Evolutionary conservation across 1,140 invertebrate genomes (phyloP).

Genomic region (Lepidotrigona ventralis): DNA sequence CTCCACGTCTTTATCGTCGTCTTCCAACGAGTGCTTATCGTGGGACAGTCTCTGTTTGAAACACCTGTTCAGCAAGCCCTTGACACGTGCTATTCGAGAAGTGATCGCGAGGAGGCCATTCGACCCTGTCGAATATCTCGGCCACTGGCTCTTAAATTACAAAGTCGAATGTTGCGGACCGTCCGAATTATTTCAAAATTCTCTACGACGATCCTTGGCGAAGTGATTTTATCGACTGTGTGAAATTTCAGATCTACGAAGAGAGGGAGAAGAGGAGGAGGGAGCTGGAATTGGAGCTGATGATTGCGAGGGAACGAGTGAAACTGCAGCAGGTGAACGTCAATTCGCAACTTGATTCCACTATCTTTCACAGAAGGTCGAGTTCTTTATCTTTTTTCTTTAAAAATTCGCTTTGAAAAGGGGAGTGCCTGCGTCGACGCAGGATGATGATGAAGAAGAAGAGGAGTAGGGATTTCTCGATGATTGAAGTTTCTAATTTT

Average conservation of each 20-base stretch:
- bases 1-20: conserved; percentile 8
- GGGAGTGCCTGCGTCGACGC: neutral
- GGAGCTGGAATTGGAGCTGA: conserved; percentile 56
- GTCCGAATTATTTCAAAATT: no score
- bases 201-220: no score
- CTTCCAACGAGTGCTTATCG: conserved; percentile 24
- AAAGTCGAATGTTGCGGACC: conserved; percentile 51
- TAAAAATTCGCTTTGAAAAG: neutral
- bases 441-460: neutral
- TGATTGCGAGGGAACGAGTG: conserved; percentile 40
- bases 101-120: conserved; percentile 64
- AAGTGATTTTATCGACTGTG: no score
- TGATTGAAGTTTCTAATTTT: neutral
- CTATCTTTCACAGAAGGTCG: no score
- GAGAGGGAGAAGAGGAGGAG: conserved; percentile 51
- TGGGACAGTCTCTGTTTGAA: conserved; percentile 54
- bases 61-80: conserved; percentile 49
- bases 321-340: conserved; percentile 27
- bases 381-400: no score
- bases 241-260: conserved; percentile 57
- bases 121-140: conserved; percentile 73
- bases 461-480: neutral
- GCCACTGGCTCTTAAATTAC: conserved; percentile 69
- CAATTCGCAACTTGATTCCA: neutral
- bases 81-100: conserved; percentile 61